A percentile compares a stretch with the other conserved stretches of the same genome.
Conservation (phyloP, 2,888 invertebrate genomes). For the Erpobdella octoculata region DNA sequence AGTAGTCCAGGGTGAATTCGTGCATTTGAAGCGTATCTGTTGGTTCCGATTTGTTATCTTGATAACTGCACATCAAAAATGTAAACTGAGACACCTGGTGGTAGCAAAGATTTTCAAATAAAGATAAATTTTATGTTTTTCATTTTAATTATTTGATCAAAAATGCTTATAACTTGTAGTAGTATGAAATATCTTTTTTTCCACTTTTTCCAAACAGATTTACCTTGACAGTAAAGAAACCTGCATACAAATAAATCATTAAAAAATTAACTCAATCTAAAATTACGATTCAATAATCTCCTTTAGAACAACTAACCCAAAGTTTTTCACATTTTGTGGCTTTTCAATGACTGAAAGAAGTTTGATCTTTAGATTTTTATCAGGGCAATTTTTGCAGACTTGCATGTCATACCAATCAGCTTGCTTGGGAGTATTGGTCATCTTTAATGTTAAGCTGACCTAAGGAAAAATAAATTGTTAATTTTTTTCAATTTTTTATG, state of each 20-base stretch:
- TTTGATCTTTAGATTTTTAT: not conserved
- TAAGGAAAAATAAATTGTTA: not conserved
- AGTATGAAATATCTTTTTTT: conserved; percentile 26
- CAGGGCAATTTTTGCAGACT: not conserved
- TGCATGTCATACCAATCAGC: conserved; percentile 11
- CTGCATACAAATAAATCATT: not conserved
- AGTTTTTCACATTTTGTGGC: conserved; percentile 20
- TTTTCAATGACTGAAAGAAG: conserved; percentile 12
- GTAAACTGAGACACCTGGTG: conserved; percentile 27
- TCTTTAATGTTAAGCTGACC: conserved; percentile 1
- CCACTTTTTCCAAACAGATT: conserved; percentile 26
- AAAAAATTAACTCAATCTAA: not conserved
- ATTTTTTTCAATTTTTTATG: not conserved
- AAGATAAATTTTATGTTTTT: not conserved
- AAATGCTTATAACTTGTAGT: conserved; percentile 8
- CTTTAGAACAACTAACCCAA: conserved; percentile 10
- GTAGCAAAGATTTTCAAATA: not conserved
- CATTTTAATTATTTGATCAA: not conserved
- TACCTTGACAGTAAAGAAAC: conserved; percentile 11
- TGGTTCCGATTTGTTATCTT: conserved; percentile 10
- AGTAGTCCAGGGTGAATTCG: conserved; percentile 19
- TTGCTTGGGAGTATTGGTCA: conserved; percentile 3
- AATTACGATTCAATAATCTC: not conserved
- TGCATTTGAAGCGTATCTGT: not conserved
- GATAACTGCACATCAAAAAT: conserved; percentile 22